A percentile compares a stretch with the other conserved stretches of the same genome.
These are phyloP conservation scores for Hippopotamyrus pictus DNA, from an alignment of 2,797 vertebrate genomes.

Conservation along the genomic window DNA sequence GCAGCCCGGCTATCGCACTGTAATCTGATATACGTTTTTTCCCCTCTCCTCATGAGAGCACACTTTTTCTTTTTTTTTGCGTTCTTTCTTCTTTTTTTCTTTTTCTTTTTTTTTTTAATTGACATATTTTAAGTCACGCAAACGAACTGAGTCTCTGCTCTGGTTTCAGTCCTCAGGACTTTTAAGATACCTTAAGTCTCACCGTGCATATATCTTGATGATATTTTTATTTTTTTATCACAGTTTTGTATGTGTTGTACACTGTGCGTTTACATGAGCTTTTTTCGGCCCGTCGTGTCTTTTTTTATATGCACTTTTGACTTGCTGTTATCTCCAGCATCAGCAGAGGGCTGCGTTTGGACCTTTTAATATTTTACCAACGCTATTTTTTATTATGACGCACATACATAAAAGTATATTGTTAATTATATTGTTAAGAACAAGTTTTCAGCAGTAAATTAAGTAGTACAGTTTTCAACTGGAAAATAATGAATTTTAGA, in stretches of 20 bases:
- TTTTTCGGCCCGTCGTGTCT: not conserved
- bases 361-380: not conserved
- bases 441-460: not conserved
- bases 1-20: constrained; percentile 17
- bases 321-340: not conserved
- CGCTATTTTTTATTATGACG: not conserved
- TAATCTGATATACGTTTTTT: constrained; percentile 29
- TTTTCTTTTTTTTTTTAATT: constrained; percentile 14
- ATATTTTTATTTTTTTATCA: not conserved
- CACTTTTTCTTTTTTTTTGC: not conserved
- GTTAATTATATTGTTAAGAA: not conserved
- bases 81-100: not conserved
- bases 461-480: not conserved
- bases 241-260: not conserved
- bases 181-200: not conserved
- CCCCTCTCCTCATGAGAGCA: constrained; percentile 21
- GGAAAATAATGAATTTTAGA: not conserved
- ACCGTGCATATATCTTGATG: not conserved
- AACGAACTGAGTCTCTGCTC: not conserved
- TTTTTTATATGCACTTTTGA: not conserved
- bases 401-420: not conserved
- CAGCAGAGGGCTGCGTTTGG: not conserved
- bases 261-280: not conserved
- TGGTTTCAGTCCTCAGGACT: not conserved
- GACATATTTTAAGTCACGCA: constrained; percentile 26